Conservation (phyloP, 2,888 invertebrate genomes). For the Junonia oenone region DNA sequence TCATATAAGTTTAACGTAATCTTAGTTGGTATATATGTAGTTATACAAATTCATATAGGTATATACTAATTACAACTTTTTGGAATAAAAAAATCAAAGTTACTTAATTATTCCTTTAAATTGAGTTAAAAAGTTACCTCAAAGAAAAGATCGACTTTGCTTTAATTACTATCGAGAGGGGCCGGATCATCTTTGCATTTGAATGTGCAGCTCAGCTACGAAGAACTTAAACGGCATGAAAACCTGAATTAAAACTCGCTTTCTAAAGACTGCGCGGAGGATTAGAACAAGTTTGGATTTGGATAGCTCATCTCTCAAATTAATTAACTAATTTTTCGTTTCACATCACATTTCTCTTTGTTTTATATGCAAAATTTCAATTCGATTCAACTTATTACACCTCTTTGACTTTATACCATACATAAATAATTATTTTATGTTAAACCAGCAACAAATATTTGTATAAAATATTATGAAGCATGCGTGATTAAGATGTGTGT, state of each 20-base stretch:
- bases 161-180: constrained; percentile 60
- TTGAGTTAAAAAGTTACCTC: neutral
- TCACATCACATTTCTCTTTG: constrained; percentile 31
- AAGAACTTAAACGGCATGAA: constrained; percentile 50
- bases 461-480: neutral
- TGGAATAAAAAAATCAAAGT: no score
- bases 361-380: constrained; percentile 13
- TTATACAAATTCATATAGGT: no score
- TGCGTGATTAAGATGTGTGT: constrained; percentile 1
- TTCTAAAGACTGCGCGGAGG: constrained; percentile 52
- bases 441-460: constrained; percentile 7
- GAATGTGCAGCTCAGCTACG: constrained; percentile 53
- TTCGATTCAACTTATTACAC: constrained; percentile 1
- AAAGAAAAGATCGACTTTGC: constrained; percentile 48
- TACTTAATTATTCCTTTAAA: no score
- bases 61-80: no score
- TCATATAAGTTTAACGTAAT: no score
- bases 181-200: constrained; percentile 47
- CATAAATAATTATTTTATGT: no score
- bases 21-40: no score
- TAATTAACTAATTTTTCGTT: constrained; percentile 56
- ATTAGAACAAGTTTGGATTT: constrained; percentile 54
- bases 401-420: constrained; percentile 4
- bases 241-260: constrained; percentile 63
- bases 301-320: constrained; percentile 45